phyloP scores from a whole-genome alignment of 2,797 vertebrate genomes.

The Molossus molossus region DNA sequence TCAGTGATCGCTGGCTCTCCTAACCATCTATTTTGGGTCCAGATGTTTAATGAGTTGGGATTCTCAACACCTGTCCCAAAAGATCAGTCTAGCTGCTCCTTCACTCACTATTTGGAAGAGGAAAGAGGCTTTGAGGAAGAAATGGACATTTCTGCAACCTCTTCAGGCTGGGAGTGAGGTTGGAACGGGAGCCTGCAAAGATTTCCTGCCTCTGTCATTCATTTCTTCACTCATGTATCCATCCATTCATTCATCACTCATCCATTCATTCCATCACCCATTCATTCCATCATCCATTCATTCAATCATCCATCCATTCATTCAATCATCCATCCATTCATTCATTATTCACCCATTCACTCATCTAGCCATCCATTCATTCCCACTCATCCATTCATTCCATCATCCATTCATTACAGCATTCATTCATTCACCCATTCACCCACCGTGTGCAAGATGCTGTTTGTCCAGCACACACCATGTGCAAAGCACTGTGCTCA shows the following conservation, averaged over 20 bases:
- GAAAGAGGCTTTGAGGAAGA: not conserved
- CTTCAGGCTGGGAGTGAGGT: rapidly evolving
- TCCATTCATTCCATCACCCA: not conserved
- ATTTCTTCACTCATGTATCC: too few relatives aligned
- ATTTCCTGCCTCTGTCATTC: not conserved
- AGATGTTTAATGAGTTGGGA: not conserved
- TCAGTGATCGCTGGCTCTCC: not conserved
- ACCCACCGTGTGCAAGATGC: not conserved
- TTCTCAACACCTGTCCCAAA: not conserved
- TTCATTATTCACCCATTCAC: too few relatives aligned
- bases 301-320: too few relatives aligned
- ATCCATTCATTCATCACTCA: not conserved
- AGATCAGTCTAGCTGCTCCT: not conserved
- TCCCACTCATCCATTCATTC: too few relatives aligned
- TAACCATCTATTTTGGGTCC: not conserved
- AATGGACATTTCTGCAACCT: rapidly evolving
- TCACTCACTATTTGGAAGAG: not conserved
- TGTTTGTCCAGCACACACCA: not conserved
- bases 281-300: not conserved
- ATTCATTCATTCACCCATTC: not conserved
- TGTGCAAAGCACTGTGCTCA: not conserved
- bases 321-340: too few relatives aligned
- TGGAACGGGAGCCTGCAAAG: not conserved
- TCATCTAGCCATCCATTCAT: too few relatives aligned
- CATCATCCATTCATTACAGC: not conserved